Evolutionary conservation across 2,113 vertebrate species (phyloP), one percentile per base, ranked within the genome.

Genomic region (Nansenia antarctica): DNA sequence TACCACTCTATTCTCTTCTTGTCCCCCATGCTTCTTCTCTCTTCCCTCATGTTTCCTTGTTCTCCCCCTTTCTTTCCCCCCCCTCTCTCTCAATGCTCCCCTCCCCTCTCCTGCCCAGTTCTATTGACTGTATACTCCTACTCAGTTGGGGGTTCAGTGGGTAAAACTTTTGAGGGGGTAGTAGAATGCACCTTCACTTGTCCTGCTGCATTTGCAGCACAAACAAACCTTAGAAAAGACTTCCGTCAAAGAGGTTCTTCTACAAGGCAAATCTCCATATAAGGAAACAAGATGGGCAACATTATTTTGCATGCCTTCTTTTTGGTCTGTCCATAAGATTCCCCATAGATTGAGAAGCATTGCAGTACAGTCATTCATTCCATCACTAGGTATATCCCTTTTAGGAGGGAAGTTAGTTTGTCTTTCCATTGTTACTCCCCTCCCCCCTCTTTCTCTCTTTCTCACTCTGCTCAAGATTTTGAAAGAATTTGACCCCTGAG

Each of bases 401-500:
- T 76, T 88, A 81, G 84, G 85, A 89, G 86, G 83, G 82, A 84
- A 83, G 83, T 89, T 88, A 84, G 83, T 90, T 85, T 89, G 88
- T 91, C 83, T 87, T 85, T 91, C 88, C 85, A 86, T 84, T 88
- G 88, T 88, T 81, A 74, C 81, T 81, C 79, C 73, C 49, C 49
- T 24, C 89, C 88, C 85, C 82, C 86, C 87, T 78, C 82, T 76
- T 69, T 84, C 73, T 77, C 86, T 84, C 79, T 88, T 89, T 89
- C 85, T 88, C 88, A 89, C 89, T 91, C 86, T 67, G 84, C 89
- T 90, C 87, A 91, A 91, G 90, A 90, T 90, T 90, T 82, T 90
- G 80, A 92, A 92, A 91, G 91, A 92, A 92, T 93, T 92, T 91
- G 91, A 92, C 91, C 92, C 83, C 69, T 67, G 74, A 87, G 88